Percentiles rank a stretch among this genome's conserved stretches.
These are phyloP conservation scores for Chondrosia reniformis DNA, from an alignment of 37 sponge, comb jelly and placozoan genomes.

Conservation along the genomic window DNA sequence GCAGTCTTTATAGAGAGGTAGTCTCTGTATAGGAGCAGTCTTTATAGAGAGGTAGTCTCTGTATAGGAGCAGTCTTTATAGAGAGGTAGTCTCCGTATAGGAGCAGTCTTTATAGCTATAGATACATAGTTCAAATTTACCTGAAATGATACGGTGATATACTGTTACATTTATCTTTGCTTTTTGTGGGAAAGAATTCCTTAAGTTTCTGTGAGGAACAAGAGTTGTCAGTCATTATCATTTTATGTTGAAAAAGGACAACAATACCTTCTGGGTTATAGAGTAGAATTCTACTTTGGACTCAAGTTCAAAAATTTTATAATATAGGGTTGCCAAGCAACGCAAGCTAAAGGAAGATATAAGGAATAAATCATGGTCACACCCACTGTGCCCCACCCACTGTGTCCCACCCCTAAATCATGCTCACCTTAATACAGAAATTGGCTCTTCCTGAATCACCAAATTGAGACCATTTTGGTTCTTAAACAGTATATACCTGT, in stretches of 20 bases:
- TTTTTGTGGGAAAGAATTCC: no score
- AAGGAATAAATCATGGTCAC: neutral
- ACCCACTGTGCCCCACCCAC: neutral
- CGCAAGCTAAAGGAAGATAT: neutral
- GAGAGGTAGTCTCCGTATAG: no score
- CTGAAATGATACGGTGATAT: no score
- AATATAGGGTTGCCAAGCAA: neutral
- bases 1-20: no score
- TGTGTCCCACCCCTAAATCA: neutral
- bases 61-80: no score
- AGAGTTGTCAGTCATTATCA: no score
- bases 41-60: no score
- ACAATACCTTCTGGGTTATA: neutral
- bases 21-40: no score
- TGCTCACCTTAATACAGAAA: neutral
- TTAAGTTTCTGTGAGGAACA: no score
- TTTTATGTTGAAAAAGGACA: neutral
- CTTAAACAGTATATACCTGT: neutral
- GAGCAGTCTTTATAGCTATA: no score
- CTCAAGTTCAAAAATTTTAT: neutral
- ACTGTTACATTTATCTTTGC: no score
- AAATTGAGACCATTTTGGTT: neutral
- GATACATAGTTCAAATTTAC: no score
- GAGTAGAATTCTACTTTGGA: neutral
- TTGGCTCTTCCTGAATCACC: neutral